These are phyloP conservation scores for Onthophagus taurus DNA, from an alignment of 1,140 invertebrate genomes.

Conservation along the genomic window DNA sequence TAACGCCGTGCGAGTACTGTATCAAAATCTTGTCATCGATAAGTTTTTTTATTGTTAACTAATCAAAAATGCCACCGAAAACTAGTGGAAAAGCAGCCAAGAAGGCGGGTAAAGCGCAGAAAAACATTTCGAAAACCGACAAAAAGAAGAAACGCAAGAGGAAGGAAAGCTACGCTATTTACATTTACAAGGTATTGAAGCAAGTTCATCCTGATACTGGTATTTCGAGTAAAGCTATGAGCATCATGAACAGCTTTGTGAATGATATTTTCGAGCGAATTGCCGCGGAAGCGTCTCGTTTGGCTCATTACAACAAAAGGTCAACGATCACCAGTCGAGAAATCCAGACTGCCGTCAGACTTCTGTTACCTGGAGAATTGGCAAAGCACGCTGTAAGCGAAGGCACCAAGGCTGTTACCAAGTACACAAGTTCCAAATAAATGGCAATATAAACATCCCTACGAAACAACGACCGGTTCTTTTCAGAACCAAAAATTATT, in stretches of 20 bases:
- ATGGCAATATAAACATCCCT: background rate
- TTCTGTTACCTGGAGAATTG: slow-evolving; percentile 48
- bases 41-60: too few relatives aligned
- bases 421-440: slow-evolving; percentile 47
- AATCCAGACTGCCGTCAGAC: slow-evolving; percentile 46
- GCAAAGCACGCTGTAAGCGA: slow-evolving; percentile 51
- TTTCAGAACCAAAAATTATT: slow-evolving; percentile 18
- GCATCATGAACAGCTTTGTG: slow-evolving; percentile 44
- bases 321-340: slow-evolving; percentile 48
- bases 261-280: slow-evolving; percentile 61
- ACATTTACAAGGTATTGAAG: slow-evolving; percentile 61
- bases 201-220: slow-evolving; percentile 61
- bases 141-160: slow-evolving; percentile 46
- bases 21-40: too few relatives aligned
- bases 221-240: slow-evolving; percentile 53
- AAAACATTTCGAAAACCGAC: slow-evolving; percentile 45
- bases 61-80: slow-evolving; percentile 45
- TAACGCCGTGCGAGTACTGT: too few relatives aligned
- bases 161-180: slow-evolving; percentile 61
- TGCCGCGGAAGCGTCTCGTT: slow-evolving; percentile 55
- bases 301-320: slow-evolving; percentile 63
- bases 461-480: slow-evolving; percentile 17
- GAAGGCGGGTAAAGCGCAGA: slow-evolving; percentile 46
- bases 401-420: slow-evolving; percentile 50
- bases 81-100: slow-evolving; percentile 42